Base-by-base conservation (phyloP, 2,113 vertebrate species). In the Chloropsis hardwickii region DNA sequence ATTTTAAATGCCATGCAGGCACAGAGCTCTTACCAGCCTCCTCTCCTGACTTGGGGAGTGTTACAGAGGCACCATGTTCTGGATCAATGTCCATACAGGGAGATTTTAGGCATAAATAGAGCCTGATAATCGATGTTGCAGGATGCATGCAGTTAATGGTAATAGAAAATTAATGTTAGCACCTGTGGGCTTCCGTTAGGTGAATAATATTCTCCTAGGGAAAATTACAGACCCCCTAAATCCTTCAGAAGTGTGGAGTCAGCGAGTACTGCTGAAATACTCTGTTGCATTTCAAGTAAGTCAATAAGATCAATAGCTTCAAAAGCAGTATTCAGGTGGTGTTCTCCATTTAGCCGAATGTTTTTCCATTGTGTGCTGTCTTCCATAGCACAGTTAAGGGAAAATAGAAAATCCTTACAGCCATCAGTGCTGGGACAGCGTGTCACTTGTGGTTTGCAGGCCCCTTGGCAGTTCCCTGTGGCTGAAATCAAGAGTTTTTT, bases 81-180 rank as follows among this genome's bases (percentile, higher is more conserved):
- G 91, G 90, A 91, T 96, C 85, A 47, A 6, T 83, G 79, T 92
- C 82, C 57, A 3, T 33, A 57, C 72, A 78, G 79, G 87, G 85
- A 88, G 76, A 74, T 90, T 73, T 56, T 21, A 84, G 79, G 79
- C 40, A 40, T 48, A 83, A 93, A 83, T 11, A 86, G 82, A 90
- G 54, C 67, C 64, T 88, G 80, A 60, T 92, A 94, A 88, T 96
- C 79, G 1, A 81, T 90, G 90, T 47, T 92, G 80, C 72, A 93
- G 85, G 81, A 78, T 95, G 76, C 61, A 3, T 81, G 82, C 88
- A 81, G 78, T 90, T 94, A 86, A 95, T 92, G 65, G 92, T 74
- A 95, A 94, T 90, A 93, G 94, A 78, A 95, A 90, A 96, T 96
- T 88, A 90, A 93, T 93, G 86, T 88, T 94, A 88, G 88, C 77